Conservation (phyloP, 2,797 vertebrate species). For the Takifugu ocellatus region DNA sequence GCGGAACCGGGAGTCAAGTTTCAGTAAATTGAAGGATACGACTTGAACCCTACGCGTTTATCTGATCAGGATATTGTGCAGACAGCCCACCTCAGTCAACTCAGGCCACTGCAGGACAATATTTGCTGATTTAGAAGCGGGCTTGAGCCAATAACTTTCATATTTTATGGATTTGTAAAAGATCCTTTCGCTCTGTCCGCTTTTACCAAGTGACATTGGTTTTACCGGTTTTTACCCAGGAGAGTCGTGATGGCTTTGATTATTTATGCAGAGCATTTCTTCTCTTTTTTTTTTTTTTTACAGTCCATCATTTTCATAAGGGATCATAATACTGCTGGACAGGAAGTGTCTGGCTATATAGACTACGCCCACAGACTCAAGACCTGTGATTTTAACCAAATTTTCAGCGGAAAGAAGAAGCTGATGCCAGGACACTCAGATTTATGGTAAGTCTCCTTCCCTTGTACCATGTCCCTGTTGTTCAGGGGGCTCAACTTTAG, state of each 20-base stretch:
- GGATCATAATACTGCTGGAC: constrained; percentile 78
- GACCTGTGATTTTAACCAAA: constrained; percentile 83
- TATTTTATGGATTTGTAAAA: constrained; percentile 49
- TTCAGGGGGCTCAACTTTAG: constrained; percentile 26
- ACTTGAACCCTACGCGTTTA: constrained; percentile 40
- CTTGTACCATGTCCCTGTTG: constrained; percentile 45
- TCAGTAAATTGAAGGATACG: constrained; percentile 33
- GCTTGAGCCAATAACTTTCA: constrained; percentile 27
- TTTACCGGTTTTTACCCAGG: constrained; percentile 29
- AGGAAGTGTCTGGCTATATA: constrained; percentile 89
- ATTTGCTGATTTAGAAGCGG: constrained; percentile 4
- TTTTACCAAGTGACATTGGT: constrained; percentile 43
- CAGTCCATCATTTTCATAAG: constrained; percentile 91
- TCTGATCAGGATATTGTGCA: constrained; percentile 43
- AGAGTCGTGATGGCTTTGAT: constrained; percentile 46
- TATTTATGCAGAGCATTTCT: constrained; percentile 68
- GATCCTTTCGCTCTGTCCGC: constrained; percentile 41
- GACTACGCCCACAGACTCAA: constrained; percentile 86
- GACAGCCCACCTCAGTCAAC: constrained; percentile 22
- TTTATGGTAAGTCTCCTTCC: constrained; percentile 79
- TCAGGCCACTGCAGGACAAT: constrained; percentile 9
- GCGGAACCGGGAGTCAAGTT: constrained; percentile 42
- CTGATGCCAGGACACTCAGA: constrained; percentile 81
- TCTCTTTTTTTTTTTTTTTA: constrained; percentile 63
- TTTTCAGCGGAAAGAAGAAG: constrained; percentile 82